phyloP scores from a whole-genome alignment of 2,888 invertebrate species.

The Ophion slaviceki region DNA sequence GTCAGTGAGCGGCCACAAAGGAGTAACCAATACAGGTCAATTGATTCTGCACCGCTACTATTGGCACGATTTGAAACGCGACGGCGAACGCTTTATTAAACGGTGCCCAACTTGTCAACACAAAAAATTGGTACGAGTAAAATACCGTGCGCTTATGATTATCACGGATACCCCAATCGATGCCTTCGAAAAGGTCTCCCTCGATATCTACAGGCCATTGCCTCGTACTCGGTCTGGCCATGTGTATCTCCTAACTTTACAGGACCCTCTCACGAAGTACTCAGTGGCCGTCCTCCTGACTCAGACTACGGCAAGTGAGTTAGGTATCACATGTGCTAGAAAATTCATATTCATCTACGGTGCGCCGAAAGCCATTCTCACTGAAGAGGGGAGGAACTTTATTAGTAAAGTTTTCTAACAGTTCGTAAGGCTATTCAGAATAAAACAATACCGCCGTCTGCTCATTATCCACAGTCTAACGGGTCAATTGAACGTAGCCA shows the following conservation, averaged over 20 bases:
- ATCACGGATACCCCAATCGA: too few species aligned
- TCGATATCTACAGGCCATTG: conserved; percentile 15
- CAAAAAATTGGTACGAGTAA: conserved; percentile 42
- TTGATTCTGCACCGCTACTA: conserved; percentile 36
- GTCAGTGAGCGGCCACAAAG: not conserved
- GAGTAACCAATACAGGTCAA: not conserved
- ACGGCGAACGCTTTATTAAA: conserved; percentile 54
- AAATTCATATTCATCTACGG: conserved; percentile 7
- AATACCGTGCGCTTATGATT: conserved; percentile 38
- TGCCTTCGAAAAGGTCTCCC: not conserved
- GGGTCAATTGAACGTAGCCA: not conserved
- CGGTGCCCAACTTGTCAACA: conserved; percentile 63
- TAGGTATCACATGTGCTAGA: conserved; percentile 5
- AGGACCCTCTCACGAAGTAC: conserved; percentile 15
- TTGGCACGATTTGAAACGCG: conserved; percentile 58
- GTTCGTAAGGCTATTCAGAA: not conserved
- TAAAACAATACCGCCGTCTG: conserved; percentile 5
- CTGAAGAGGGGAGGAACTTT: conserved; percentile 9
- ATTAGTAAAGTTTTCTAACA: not conserved
- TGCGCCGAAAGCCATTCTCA: conserved; percentile 6
- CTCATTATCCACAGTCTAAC: conserved; percentile 12
- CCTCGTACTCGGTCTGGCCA: not conserved
- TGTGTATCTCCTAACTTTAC: not conserved
- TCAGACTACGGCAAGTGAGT: not conserved
- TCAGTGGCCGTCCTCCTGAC: conserved; percentile 7